Conservation (phyloP, 2,113 vertebrate genomes). For the Zingel zingel region DNA sequence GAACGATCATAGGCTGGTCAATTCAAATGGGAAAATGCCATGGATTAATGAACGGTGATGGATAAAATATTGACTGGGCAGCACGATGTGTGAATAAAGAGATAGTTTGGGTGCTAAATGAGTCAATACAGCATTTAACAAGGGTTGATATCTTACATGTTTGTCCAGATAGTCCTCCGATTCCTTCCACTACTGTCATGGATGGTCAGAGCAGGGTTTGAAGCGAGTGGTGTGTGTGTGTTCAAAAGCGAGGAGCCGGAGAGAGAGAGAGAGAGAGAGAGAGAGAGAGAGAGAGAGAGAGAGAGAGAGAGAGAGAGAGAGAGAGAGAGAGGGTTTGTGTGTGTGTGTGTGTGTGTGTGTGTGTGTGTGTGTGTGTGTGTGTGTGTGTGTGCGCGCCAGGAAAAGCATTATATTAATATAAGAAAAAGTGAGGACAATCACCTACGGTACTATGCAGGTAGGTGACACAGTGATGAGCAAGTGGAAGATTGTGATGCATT, state of each 20-base stretch:
- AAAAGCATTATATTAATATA: conserved; percentile 25
- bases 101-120: conserved; percentile 2
- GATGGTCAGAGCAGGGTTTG: conserved; percentile 28
- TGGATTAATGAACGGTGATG: not conserved
- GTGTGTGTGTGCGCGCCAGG: not conserved
- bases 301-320: not conserved
- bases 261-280: not conserved
- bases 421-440: not conserved
- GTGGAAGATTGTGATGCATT: conserved; percentile 56
- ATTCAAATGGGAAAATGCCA: not conserved
- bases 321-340: not conserved
- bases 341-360: not conserved
- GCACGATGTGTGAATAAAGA: not conserved
- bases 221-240: conserved; percentile 3
- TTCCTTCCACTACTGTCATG: conserved; percentile 69
- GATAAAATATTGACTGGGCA: not conserved
- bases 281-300: too few species aligned
- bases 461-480: conserved; percentile 45
- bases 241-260: not conserved
- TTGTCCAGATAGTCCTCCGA: conserved; percentile 80
- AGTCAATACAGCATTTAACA: conserved; percentile 1
- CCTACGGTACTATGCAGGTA: not conserved
- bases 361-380: too few species aligned
- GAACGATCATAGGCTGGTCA: not conserved
- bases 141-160: conserved; percentile 77